Evolutionary conservation across 1,140 invertebrate species (phyloP), one percentile per base, ranked within the genome.

Genomic region (Trachymyrmex septentrionalis): DNA sequence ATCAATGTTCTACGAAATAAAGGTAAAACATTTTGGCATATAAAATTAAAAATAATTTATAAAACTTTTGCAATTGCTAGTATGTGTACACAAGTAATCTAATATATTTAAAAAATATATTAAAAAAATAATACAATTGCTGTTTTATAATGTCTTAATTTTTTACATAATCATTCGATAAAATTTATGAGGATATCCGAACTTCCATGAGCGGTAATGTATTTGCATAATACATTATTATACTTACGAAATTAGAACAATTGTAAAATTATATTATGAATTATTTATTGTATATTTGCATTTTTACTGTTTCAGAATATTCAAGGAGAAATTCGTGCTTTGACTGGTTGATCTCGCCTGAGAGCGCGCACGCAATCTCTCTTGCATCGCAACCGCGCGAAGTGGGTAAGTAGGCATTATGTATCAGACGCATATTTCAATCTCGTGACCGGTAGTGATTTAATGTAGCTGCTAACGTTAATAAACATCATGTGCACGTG

Each of bases 391-490:
- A 44, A 6, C 27, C 34, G 73, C 6, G 38, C 64, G 5, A 80
- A 82, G 34, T 30, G 57, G 34, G 53, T 61, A 73, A 72, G 30
- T 61, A 53, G 3, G 48, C 59, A 63, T 14, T 82, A 73, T 24
- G 12, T 73, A 73, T 55, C 38, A 71, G 21, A 82, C 24, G 38
- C 38, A 30, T 63, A 75, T 50, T 84, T 63, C 34, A 24, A 61
- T 82, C 59, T 82, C 69, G 80, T 75, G 69, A 84, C 69, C 9
- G 38, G 16, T 4, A 30, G 66, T 16, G 53, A 12, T 63, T 82
- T 19, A 3, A 57, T n/a, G 66, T 71, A 50, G 50, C 16, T 21
- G 34, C n/a, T 72, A 44, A 73, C 55, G 21, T 82, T 84, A 84
- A 84, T 75, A 75, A 75, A 38, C 14, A 38, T 34, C 50, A 27